These are phyloP conservation scores for Onychostruthus taczanowskii DNA, from an alignment of 2,113 vertebrate species.

Conservation along the genomic window DNA sequence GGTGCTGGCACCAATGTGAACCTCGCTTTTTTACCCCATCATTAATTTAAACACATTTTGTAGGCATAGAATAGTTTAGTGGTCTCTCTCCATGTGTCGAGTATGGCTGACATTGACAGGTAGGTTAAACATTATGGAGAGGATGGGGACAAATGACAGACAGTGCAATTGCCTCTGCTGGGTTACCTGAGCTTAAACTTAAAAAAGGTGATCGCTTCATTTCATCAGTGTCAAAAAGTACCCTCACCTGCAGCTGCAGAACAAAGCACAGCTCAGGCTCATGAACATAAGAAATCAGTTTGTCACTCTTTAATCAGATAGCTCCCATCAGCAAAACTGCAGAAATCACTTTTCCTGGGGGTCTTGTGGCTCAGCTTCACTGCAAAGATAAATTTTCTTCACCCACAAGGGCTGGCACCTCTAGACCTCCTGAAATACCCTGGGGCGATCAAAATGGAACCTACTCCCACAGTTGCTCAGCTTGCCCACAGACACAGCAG, in stretches of 20 bases:
- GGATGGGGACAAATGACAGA: neutral
- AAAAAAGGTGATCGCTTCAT: neutral
- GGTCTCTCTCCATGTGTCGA: neutral
- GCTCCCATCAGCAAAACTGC: neutral
- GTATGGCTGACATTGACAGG: neutral
- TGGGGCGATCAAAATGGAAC: neutral
- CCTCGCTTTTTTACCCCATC: neutral
- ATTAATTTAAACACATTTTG: neutral
- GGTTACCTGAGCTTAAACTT: neutral
- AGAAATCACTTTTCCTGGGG: neutral
- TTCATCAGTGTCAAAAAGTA: neutral
- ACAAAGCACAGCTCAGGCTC: neutral
- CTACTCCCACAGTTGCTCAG: neutral
- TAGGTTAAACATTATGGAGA: neutral
- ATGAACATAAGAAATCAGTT: neutral
- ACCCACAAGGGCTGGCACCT: neutral
- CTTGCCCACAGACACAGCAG: neutral
- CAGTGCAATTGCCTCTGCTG: neutral
- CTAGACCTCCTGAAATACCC: neutral
- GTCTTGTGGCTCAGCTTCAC: neutral
- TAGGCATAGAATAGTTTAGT: neutral
- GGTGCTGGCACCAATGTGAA: neutral
- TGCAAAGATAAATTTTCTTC: neutral
- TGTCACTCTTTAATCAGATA: neutral
- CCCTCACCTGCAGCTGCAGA: neutral